phyloP scores from a whole-genome alignment of 2,888 invertebrate species.

The Andrena hattorfiana region DNA sequence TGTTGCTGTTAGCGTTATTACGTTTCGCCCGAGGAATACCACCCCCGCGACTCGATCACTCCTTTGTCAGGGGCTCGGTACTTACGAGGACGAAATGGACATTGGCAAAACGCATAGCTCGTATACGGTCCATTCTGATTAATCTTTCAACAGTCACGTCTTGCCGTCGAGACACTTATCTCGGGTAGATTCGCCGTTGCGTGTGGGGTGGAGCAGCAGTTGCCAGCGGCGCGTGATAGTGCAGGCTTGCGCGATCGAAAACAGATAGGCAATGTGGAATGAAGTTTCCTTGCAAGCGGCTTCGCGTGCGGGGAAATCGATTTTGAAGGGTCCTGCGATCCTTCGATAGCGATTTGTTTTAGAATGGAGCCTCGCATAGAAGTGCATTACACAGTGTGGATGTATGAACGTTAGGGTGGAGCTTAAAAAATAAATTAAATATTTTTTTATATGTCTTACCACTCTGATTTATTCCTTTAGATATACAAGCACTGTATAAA shows the following conservation, averaged over 20 bases:
- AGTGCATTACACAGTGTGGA: too few relatives aligned
- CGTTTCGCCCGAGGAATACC: not conserved
- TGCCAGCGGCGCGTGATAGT: not conserved
- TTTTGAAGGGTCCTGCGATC: too few relatives aligned
- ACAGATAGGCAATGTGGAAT: not conserved
- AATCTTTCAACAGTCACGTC: not conserved
- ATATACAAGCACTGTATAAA: too few relatives aligned
- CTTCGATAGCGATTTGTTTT: too few relatives aligned
- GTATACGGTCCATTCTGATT: not conserved
- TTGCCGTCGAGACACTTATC: not conserved
- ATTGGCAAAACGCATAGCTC: not conserved
- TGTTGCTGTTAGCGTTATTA: conserved; percentile 52
- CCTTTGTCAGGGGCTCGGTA: not conserved
- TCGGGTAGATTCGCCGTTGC: not conserved
- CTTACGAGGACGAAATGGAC: not conserved
- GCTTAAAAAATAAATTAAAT: too few relatives aligned
- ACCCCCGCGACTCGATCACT: not conserved
- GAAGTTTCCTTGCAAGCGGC: not conserved
- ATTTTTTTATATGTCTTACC: too few relatives aligned
- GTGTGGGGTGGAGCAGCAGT: not conserved
- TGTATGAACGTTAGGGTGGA: too few relatives aligned
- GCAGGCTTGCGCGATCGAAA: not conserved
- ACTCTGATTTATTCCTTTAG: too few relatives aligned
- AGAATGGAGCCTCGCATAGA: too few relatives aligned
- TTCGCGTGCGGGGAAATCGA: not conserved